A percentile compares a stretch with the other conserved stretches of the same genome.
Evolutionary conservation across 92 coral and sea anemone species (phyloP).

Genomic region (Pocillopora grandis): DNA sequence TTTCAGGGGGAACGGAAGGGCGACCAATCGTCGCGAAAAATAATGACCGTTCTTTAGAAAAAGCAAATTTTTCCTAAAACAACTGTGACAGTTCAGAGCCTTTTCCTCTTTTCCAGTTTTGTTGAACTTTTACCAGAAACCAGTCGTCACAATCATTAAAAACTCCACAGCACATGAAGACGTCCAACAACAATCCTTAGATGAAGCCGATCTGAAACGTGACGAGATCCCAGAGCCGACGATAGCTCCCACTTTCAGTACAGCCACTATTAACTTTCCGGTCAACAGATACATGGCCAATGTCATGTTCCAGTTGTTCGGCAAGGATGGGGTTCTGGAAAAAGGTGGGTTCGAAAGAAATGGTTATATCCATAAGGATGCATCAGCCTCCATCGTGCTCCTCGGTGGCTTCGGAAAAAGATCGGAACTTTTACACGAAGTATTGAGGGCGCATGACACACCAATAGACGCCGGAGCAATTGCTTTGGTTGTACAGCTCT

Average conservation of each 20-base stretch:
- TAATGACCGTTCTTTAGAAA: background rate
- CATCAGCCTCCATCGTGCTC: slow-evolving; percentile 59
- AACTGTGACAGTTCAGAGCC: background rate
- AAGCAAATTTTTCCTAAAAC: background rate
- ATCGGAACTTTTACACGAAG: slow-evolving; percentile 52
- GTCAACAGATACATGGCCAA: slow-evolving; percentile 61
- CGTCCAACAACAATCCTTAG: background rate
- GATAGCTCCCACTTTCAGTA: slow-evolving; percentile 10
- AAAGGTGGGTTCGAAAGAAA: slow-evolving; percentile 75
- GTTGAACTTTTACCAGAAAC: slow-evolving; percentile 37
- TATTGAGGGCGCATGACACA: slow-evolving; percentile 44
- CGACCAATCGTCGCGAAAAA: too few relatives aligned
- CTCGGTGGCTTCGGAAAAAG: slow-evolving; percentile 68
- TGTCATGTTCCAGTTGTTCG: slow-evolving; percentile 79
- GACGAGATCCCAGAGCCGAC: slow-evolving; percentile 20
- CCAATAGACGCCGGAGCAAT: slow-evolving; percentile 52
- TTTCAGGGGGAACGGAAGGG: too few relatives aligned
- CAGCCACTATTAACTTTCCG: slow-evolving; percentile 40
- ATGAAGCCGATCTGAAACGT: slow-evolving; percentile 13
- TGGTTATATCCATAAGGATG: slow-evolving; percentile 68
- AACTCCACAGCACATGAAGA: slow-evolving; percentile 63
- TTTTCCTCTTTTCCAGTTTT: slow-evolving; percentile 33
- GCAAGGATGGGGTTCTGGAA: slow-evolving; percentile 76
- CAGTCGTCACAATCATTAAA: slow-evolving; percentile 33
- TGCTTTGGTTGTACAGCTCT: slow-evolving; percentile 65